Evolutionary conservation across 23 tunicate genomes (phyloP).

Genomic region (Corella eumyota): DNA sequence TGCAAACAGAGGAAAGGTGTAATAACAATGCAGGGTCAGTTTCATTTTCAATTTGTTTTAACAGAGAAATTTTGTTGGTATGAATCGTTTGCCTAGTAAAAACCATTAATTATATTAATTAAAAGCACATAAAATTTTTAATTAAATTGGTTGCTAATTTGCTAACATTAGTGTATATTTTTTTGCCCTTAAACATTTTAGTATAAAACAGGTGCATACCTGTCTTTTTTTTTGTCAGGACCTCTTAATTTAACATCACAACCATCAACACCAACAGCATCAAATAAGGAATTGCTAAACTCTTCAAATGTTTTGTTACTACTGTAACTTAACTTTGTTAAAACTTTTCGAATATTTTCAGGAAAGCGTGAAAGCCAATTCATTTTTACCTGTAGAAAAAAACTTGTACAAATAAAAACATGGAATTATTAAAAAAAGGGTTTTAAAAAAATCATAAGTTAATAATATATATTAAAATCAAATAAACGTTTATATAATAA

Average conservation of each 20-base stretch:
- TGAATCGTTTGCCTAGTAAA: conserved; percentile 41
- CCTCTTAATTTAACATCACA: conserved; percentile 55
- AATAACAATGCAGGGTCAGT: conserved; percentile 40
- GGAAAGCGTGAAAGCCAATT: conserved; percentile 55
- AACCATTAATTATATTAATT: background rate
- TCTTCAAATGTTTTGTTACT: conserved; percentile 29
- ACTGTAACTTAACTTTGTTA: conserved; percentile 36
- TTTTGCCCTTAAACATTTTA: too few relatives aligned
- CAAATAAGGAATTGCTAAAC: conserved; percentile 21
- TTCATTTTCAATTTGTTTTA: conserved; percentile 41
- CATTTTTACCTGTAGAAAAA: conserved; percentile 22
- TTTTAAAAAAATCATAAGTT: background rate
- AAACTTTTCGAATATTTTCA: conserved; percentile 14
- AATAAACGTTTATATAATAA: background rate
- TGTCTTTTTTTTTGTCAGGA: conserved; percentile 65
- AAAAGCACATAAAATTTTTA: background rate
- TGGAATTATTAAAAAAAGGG: too few relatives aligned
- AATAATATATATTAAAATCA: background rate
- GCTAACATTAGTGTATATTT: too few relatives aligned
- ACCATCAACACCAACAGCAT: conserved; percentile 10
- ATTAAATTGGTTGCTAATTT: background rate
- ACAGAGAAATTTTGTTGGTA: conserved; percentile 58
- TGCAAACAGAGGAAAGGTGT: conserved; percentile 33
- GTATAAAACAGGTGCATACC: too few relatives aligned
- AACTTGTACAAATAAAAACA: too few relatives aligned